Evolutionary conservation across 1,140 invertebrate species (phyloP), one percentile per base, ranked within the genome.

Genomic region (Hetaerina americana): DNA sequence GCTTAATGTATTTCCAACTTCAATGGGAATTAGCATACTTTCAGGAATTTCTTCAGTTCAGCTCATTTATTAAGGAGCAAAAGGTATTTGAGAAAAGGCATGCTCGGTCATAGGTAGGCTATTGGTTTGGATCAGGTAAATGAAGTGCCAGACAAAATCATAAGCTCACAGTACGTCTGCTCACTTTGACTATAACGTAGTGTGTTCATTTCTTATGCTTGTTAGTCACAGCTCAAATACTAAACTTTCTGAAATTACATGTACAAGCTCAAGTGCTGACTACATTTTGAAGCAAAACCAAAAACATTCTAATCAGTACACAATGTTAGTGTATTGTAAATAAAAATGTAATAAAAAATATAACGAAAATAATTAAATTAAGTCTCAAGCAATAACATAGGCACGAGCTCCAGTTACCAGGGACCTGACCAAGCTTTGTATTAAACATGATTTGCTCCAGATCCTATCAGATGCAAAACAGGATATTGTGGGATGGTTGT

Each of bases 391-490:
- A 66, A 40, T 22, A 66, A 12, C 27, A 49, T 8, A 28, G 70
- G 70, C 70, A 70, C 26, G 70, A 70, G 49, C 49, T 49, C 31
- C 70, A 71, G 70, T 71, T 71, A 66, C 70, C 70, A 71, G 70
- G 70, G 70, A 71, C 70, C 70, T 49, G 70, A 66, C 49, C 70
- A 70, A 69, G 68, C 68, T 69, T 69, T 27, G 12, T n/a, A 28
- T 69, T 69, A 69, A 69, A 25, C 18, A 69, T 27, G 24, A 69
- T 69, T 27, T 28, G 18, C 26, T 26, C 26, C 26, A 69, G 26
- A 69, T n/a, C 66, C 27, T 68, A 68, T 12, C 24, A 27, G 10
- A 26, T 68, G 24, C 22, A 24, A 10, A 66, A n/a, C 66, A 24
- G 66, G n/a, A 66, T 25, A 66, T 66, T 66, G 66, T 25, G 40